Evolutionary conservation across 2,888 invertebrate species (phyloP).

Genomic region (Clivina fossor): DNA sequence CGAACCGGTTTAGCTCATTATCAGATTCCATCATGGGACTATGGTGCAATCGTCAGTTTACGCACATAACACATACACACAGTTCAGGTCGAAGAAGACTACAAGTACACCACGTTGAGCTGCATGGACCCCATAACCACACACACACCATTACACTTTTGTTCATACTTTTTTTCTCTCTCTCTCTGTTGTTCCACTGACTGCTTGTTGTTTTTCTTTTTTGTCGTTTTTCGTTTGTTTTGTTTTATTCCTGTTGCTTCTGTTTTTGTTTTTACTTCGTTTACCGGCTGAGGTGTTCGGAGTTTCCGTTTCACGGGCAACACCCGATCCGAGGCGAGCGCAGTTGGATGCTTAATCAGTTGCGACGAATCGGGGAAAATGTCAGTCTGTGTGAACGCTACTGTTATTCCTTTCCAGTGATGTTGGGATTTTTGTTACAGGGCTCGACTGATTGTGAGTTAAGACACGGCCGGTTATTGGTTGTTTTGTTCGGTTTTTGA

Average conservation of each 20-base stretch:
- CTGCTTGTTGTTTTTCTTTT: not conserved
- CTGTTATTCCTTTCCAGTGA: conserved; percentile 11
- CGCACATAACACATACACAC: too few relatives aligned
- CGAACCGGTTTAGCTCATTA: conserved; percentile 27
- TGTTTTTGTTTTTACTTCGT: conserved; percentile 15
- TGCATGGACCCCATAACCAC: too few relatives aligned
- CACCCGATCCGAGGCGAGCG: too few relatives aligned
- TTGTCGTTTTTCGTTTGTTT: not conserved
- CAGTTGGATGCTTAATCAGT: conserved; percentile 13
- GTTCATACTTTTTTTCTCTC: not conserved
- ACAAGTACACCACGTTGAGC: too few relatives aligned
- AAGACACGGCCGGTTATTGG: too few relatives aligned
- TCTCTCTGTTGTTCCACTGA: not conserved
- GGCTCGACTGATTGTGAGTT: too few relatives aligned
- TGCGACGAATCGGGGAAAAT: conserved; percentile 25
- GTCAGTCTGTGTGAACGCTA: conserved; percentile 17
- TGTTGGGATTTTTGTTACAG: conserved; percentile 4
- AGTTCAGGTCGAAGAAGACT: too few relatives aligned
- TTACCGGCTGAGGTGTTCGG: conserved; percentile 8
- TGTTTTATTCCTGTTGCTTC: not conserved
- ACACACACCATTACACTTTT: too few relatives aligned
- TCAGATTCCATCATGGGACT: conserved; percentile 27
- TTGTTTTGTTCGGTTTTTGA: too few relatives aligned
- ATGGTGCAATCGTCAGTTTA: too few relatives aligned
- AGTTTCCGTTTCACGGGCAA: conserved; percentile 22